Base-by-base conservation (phyloP, 2,888 invertebrate genomes). In the Himalopsyche japonica region DNA sequence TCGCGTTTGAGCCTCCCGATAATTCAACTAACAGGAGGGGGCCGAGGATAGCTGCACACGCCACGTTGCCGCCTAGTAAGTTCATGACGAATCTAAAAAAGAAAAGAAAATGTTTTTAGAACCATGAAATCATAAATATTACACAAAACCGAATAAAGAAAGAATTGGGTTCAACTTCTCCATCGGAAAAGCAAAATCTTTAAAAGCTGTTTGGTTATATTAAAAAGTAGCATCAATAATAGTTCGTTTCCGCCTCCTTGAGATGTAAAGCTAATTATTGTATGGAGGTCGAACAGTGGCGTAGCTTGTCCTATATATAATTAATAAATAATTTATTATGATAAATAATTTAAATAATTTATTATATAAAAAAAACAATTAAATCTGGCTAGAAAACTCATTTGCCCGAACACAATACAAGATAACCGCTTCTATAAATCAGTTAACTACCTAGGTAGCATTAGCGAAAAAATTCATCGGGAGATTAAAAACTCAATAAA, bases 11-110 rank as follows among this genome's bases (percentile, higher is more conserved):
- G 1, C 89, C 90, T 6, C 90, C 90, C 87, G 92, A 91, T 1
- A 90, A 77, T 89, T 95, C 90, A 90, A 94, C 89, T 90, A 95
- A 90, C 49, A 93, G 88, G 15, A 93, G 89, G 0, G 91, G 91
- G 77, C 92, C 91, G 85, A 93, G 89, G 30, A 92, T 89, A 18
- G 90, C 87, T 85, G 92, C 91, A 79, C 92, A 91, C 85, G 93
- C 88, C 79, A 93, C 89, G 88, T 93, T 93, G 86, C 93, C 92
- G 32, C 90, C 90, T 47, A 93, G 90, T 79, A 94, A 89, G 88
- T 93, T 93, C 86, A 93, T 91, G 82, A 92, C 91, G 87, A 92
- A 92, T 89, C 92, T 92, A 90, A 7, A 90, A 90, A 88, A 83
- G 80, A 34, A 82, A 82, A 77, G 76, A 82, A 77, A 37, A 15